Percentiles rank a stretch among this genome's conserved stretches.
Conservation (phyloP, 2,888 invertebrate genomes). For the Drosophila ezoana region DNA sequence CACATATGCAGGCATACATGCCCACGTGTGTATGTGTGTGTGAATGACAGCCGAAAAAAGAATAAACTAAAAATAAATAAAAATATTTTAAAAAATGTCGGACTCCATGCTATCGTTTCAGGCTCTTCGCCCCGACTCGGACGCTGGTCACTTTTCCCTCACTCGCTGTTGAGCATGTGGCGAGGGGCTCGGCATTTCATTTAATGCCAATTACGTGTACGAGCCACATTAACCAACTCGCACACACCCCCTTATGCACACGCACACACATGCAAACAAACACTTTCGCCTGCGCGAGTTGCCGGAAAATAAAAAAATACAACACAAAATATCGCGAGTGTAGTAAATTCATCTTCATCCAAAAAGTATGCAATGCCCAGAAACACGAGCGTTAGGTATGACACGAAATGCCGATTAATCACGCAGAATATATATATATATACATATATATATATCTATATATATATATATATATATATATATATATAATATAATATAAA, state of each 20-base stretch:
- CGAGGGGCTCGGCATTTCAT: constrained; percentile 68
- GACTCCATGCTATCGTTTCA: constrained; percentile 34
- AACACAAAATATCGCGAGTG: constrained; percentile 34
- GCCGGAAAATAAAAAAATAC: constrained; percentile 42
- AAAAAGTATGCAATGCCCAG: constrained; percentile 64
- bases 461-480: too few relatives aligned
- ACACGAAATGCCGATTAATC: constrained; percentile 16
- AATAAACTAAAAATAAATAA: constrained; percentile 70
- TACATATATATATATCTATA: too few relatives aligned
- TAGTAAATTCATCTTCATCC: constrained; percentile 43
- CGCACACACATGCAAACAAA: constrained; percentile 30
- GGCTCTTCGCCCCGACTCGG: constrained; percentile 19
- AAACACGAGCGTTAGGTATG: constrained; percentile 21
- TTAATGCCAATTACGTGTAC: constrained; percentile 81
- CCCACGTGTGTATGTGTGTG: constrained; percentile 17
- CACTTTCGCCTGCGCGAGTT: constrained; percentile 62
- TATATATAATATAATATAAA: too few relatives aligned
- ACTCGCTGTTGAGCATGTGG: constrained; percentile 12
- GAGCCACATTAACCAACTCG: constrained; percentile 76
- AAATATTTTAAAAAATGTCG: constrained; percentile 28
- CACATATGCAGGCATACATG: not conserved
- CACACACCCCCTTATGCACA: constrained; percentile 30
- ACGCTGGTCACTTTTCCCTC: constrained; percentile 48
- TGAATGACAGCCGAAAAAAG: constrained; percentile 64
- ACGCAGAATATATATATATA: not conserved